Conservation (phyloP, 2,888 invertebrate species). For the Noctua fimbriata region DNA sequence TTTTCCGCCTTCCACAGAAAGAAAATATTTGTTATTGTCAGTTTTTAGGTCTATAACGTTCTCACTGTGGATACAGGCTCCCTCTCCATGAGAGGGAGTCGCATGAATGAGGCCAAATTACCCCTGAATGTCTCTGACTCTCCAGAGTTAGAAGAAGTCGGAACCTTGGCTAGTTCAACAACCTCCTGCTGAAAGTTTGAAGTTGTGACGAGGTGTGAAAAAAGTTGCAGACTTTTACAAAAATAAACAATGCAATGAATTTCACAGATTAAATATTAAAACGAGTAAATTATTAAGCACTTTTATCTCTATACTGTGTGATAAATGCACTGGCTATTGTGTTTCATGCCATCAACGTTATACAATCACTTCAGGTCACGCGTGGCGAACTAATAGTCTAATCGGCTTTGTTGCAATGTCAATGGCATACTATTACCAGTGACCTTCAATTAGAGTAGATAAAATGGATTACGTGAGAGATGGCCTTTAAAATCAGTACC, state of each 20-base stretch:
- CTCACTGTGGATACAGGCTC: too few species aligned
- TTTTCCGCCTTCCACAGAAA: background rate
- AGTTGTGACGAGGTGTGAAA: constrained; percentile 12
- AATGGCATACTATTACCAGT: constrained; percentile 42
- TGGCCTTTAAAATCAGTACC: background rate
- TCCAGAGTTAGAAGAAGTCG: background rate
- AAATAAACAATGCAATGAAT: constrained; percentile 31
- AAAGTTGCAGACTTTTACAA: constrained; percentile 7
- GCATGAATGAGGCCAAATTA: background rate
- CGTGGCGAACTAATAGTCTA: constrained; percentile 43
- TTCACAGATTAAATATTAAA: constrained; percentile 22
- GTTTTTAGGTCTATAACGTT: background rate
- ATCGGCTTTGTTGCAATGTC: constrained; percentile 50
- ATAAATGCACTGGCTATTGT: constrained; percentile 54
- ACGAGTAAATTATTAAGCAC: constrained; percentile 15
- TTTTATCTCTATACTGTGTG: constrained; percentile 34
- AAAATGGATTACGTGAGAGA: background rate
- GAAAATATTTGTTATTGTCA: background rate
- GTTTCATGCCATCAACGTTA: constrained; percentile 44
- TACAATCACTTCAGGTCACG: constrained; percentile 48
- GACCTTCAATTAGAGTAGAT: constrained; percentile 30
- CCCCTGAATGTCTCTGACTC: background rate
- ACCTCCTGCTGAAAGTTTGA: background rate
- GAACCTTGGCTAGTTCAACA: constrained; percentile 3
- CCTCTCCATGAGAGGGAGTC: background rate